Base-by-base conservation (phyloP, 2,113 vertebrate genomes). In the Ceyx margarethae region DNA sequence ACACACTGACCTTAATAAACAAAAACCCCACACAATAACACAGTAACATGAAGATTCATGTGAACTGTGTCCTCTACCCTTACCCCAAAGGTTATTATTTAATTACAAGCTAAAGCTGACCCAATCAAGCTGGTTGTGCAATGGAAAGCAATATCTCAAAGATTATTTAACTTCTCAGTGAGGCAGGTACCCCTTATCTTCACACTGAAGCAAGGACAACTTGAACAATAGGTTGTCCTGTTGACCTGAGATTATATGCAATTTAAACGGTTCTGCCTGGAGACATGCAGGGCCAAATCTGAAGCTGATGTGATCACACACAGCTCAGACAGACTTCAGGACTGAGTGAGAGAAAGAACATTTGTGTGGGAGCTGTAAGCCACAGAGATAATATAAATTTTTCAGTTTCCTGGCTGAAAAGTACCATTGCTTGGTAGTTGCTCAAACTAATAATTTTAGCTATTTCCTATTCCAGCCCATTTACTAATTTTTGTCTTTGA, bases 151-250 rank as follows among this genome's bases (percentile, higher is more conserved):
- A 48, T 43, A 0, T 37, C 76, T 80, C 43, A 48, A 16, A 80
- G 53, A 75, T 81, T 67, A 72, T 81, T 94, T 93, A 88, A 72
- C 68, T 85, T 88, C 53, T 53, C 45, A 54, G 37, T 14, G 26
- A 60, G 87, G 61, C 50, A 71, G 83, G 68, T 46, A 81, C 21
- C 9, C 12, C 48, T 85, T 94, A 90, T 94, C 92, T 89, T 85
- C 57, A 68, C 66, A 50, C 33, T 5, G 10, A 79, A 75, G 62
- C 73, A 94, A 93, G 90, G 77, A 81, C 64, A 67, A 71, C 28
- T 61, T 68, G 76, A 94, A 94, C 76, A 90, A 93, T 57, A 75
- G 73, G 11, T 60, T 85, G 53, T 64, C 57, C 76, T 85, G 53
- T 72, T 75, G 73, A 81, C 65, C 62, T 51, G 82, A 75, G 83